Conservation (phyloP, 2,113 vertebrate genomes). For the Myrmophylax atrothorax region DNA sequence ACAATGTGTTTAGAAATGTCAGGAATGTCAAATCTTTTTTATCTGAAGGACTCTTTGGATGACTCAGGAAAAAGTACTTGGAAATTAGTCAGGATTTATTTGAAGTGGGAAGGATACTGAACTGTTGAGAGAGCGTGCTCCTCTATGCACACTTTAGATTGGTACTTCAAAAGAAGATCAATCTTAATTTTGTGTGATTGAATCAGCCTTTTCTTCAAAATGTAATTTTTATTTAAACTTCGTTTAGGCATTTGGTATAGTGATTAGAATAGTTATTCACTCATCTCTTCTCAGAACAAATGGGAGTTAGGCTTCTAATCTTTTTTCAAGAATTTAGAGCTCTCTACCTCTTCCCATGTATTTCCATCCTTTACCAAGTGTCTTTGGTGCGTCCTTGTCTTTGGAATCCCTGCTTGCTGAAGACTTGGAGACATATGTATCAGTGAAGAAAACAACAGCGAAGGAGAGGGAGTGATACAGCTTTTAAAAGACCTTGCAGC, state of each 20-base stretch:
- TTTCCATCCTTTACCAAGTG: neutral
- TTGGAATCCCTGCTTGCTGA: neutral
- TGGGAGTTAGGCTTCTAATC: neutral
- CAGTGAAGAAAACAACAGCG: neutral
- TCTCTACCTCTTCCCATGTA: neutral
- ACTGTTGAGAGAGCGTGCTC: neutral
- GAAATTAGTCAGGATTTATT: conserved; percentile 39
- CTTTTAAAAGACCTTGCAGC: neutral
- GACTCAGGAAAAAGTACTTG: conserved; percentile 40
- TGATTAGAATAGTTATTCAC: neutral
- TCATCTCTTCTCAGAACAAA: neutral
- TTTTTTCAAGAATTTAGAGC: neutral
- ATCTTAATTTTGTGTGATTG: neutral
- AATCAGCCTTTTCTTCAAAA: conserved; percentile 29
- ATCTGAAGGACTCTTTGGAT: neutral
- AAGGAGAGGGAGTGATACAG: neutral
- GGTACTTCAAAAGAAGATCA: conserved; percentile 2
- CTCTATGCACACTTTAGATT: neutral
- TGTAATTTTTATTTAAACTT: neutral
- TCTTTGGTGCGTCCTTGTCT: neutral
- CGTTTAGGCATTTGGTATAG: neutral
- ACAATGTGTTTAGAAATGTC: neutral
- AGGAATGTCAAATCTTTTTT: conserved; percentile 10
- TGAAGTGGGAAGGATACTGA: neutral
- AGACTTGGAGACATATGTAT: rapidly evolving